phyloP scores from a whole-genome alignment of 2,888 invertebrate genomes.

The Hedychridium roseum region DNA sequence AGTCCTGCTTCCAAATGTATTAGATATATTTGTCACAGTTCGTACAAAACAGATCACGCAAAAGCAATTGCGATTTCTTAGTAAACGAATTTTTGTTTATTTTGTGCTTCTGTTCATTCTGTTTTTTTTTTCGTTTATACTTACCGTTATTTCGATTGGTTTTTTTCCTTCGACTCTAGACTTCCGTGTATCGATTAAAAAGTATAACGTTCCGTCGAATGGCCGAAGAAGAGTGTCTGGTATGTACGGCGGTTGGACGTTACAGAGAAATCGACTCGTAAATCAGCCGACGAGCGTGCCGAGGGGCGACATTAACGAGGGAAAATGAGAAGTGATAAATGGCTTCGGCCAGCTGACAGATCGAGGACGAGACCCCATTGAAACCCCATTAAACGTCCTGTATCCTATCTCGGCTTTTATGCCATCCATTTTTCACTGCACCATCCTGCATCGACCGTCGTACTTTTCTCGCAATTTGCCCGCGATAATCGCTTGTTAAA shows the following conservation, averaged over 20 bases:
- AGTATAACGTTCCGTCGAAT: no score
- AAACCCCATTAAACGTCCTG: constrained; percentile 30
- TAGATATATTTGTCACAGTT: no score
- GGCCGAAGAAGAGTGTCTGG: constrained; percentile 1
- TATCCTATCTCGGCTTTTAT: constrained; percentile 7
- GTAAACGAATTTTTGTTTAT: no score
- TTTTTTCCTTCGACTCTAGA: no score
- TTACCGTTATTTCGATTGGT: no score
- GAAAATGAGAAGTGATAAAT: constrained; percentile 40
- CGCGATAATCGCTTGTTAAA: constrained; percentile 15
- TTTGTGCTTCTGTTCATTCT: no score
- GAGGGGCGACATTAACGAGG: constrained; percentile 30
- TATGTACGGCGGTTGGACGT: constrained; percentile 8
- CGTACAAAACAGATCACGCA: no score
- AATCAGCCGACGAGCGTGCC: constrained; percentile 20
- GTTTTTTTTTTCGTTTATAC: no score
- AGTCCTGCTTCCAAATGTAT: no score
- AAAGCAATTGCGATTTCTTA: no score
- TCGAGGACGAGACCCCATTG: constrained; percentile 31
- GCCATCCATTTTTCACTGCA: constrained; percentile 18
- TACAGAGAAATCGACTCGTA: constrained; percentile 20
- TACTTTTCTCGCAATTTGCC: not conserved
- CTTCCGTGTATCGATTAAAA: no score
- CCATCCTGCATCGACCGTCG: not conserved
- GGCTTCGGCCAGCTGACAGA: constrained; percentile 21